Evolutionary conservation across 2,888 invertebrate species (phyloP), one percentile per base, ranked within the genome.

Genomic region (Nasonia oneida): DNA sequence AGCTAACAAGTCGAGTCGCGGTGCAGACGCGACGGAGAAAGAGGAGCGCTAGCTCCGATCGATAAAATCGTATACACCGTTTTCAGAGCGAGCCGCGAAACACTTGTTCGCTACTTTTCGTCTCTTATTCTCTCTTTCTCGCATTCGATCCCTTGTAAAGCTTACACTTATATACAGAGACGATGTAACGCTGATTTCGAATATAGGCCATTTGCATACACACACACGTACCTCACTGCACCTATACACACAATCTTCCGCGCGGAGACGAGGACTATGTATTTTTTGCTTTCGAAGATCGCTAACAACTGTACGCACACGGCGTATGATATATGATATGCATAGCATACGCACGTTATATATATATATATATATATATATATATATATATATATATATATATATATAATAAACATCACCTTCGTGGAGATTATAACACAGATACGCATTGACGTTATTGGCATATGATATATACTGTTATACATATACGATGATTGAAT

Each of bases 51-150:
- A 61, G 14, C n/a, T 78, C 15, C 81, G 81, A 81, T 84, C 80
- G 74, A 84, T 76, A 57, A 81, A 80, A 84, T 84, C 70, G 70
- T 61, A 61, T 61, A 61, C n/a, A 53, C 1, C n/a, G 57, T 61
- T 61, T 61, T 61, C 57, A 18, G 57, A n/a, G 61, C 79, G 75
- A 64, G 47, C 42, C 61, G 12, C 57, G 50, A 84, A 79, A 79
- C 70, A 50, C 79, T 33, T 70, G 23, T 61, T 39, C 50, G 33
- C 37, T 37, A 8, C 53, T 29, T 57, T 23, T 47, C 23, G 12
- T 53, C 29, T 64, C 42, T 77, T 61, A 37, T 23, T 50, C 74
- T 39, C 39, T 39, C 57, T 57, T 18, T 76, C n/a, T 57, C 29
- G 2, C 61, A 53, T 42, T 61, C 37, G 8, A n/a, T 18, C 23